Evolutionary conservation across 2,888 invertebrate genomes (phyloP).

Genomic region (Erannis defoliaria): DNA sequence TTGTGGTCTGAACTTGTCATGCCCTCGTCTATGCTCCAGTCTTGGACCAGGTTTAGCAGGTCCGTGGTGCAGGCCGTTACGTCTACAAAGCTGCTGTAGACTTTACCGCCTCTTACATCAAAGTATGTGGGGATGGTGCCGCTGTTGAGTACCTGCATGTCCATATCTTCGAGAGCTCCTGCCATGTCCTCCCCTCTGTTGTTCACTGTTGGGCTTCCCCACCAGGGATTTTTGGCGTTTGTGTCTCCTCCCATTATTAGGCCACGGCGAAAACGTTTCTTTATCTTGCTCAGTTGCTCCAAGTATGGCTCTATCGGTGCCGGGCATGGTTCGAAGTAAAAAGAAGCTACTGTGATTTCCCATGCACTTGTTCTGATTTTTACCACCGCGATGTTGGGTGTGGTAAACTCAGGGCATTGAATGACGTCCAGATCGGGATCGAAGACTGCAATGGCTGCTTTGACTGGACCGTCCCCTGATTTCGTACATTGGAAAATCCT

Average conservation of each 20-base stretch:
- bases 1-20: constrained; percentile 45
- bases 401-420: not conserved
- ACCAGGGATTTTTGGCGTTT: constrained; percentile 2
- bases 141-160: too few relatives aligned
- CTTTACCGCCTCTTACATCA: constrained; percentile 32
- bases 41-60: constrained; percentile 22
- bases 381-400: not conserved
- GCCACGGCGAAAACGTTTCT: not conserved
- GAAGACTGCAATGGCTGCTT: not conserved
- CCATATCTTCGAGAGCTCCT: too few relatives aligned
- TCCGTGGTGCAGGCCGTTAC: constrained; percentile 35
- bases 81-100: constrained; percentile 38
- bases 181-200: constrained; percentile 30
- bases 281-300: not conserved
- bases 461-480: not conserved
- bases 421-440: not conserved
- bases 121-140: constrained; percentile 41
- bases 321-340: not conserved
- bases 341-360: not conserved
- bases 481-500: not conserved
- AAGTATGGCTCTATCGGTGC: not conserved
- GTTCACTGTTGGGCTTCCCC: not conserved
- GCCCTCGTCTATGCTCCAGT: constrained; percentile 34
- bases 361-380: not conserved
- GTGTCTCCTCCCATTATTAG: constrained; percentile 2